Percentiles rank a stretch among this genome's conserved stretches.
phyloP scores from a whole-genome alignment of 2,888 invertebrate genomes.

The Chrysina gloriosa region DNA sequence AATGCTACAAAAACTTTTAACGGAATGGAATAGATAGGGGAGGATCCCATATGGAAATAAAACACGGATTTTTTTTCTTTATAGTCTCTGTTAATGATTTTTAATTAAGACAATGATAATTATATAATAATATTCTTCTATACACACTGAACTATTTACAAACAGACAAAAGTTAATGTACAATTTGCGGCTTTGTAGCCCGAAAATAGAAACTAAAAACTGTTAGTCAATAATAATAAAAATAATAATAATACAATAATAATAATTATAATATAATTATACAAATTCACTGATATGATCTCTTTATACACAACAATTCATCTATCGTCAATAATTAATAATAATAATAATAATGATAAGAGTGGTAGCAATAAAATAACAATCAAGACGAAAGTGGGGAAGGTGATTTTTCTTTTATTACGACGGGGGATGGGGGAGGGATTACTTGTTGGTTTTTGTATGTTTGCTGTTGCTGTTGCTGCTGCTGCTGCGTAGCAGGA shows the following conservation, averaged over 20 bases:
- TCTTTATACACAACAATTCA: slow-evolving; percentile 63
- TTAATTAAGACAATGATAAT: slow-evolving; percentile 68
- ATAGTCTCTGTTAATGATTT: slow-evolving; percentile 65
- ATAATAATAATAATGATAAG: slow-evolving; percentile 17
- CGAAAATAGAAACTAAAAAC: slow-evolving; percentile 54
- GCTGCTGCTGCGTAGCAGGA: slow-evolving; percentile 36
- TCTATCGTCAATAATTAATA: slow-evolving; percentile 52
- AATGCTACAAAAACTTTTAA: neutral
- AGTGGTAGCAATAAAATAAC: slow-evolving; percentile 57
- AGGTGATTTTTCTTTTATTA: slow-evolving; percentile 48
- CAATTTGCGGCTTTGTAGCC: slow-evolving; percentile 59
- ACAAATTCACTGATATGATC: slow-evolving; percentile 65
- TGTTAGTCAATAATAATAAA: slow-evolving; percentile 52
- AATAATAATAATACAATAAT: too few relatives aligned
- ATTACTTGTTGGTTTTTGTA: neutral
- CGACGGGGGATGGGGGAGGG: neutral
- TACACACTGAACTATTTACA: slow-evolving; percentile 68
- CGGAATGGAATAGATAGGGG: neutral
- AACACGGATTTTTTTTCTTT: slow-evolving; percentile 43
- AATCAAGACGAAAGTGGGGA: slow-evolving; percentile 50
- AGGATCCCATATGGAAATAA: neutral
- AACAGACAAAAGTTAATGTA: slow-evolving; percentile 65
- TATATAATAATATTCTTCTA: slow-evolving; percentile 64
- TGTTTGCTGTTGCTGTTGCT: neutral
- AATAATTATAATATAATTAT: slow-evolving; percentile 58